Conservation (phyloP, 2,113 vertebrate genomes). For the Channa maculata region DNA sequence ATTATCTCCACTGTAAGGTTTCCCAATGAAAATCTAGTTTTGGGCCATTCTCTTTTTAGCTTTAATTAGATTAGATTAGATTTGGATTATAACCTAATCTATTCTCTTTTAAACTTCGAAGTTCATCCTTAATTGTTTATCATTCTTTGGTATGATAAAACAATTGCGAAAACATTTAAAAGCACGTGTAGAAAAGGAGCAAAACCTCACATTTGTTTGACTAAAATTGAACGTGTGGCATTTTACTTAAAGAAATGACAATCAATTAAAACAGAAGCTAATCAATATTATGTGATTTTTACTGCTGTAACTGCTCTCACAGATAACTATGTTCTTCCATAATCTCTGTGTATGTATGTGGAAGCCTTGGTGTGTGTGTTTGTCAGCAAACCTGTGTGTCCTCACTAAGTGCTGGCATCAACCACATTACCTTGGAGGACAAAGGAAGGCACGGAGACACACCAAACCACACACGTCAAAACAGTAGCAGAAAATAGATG, state of each 20-base stretch:
- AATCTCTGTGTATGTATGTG: conserved; percentile 12
- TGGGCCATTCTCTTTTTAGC: conserved; percentile 10
- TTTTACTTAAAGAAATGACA: too few relatives aligned
- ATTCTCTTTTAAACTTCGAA: too few relatives aligned
- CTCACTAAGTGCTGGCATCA: conserved; percentile 73
- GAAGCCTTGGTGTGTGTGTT: conserved; percentile 41
- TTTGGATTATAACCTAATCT: too few relatives aligned
- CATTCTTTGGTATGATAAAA: too few relatives aligned
- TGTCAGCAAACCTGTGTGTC: conserved; percentile 67
- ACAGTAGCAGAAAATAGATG: conserved; percentile 72
- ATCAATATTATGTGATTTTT: too few relatives aligned
- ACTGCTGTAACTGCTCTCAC: conserved; percentile 25
- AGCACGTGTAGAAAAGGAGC: background rate
- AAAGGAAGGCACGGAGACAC: conserved; percentile 70
- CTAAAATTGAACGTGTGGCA: background rate
- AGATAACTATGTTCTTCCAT: conserved; percentile 39
- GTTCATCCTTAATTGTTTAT: too few relatives aligned
- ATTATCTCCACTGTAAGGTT: conserved; percentile 47
- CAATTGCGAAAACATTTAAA: too few relatives aligned
- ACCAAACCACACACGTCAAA: conserved; percentile 51
- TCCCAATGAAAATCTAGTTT: conserved; percentile 37
- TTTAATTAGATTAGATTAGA: conserved; percentile 16
- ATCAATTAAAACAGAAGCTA: too few relatives aligned
- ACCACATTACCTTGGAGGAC: conserved; percentile 80
- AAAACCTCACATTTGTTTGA: background rate